Evolutionary conservation across 2,888 invertebrate species (phyloP), one percentile per base, ranked within the genome.

Genomic region (Standfussiana lucernea): DNA sequence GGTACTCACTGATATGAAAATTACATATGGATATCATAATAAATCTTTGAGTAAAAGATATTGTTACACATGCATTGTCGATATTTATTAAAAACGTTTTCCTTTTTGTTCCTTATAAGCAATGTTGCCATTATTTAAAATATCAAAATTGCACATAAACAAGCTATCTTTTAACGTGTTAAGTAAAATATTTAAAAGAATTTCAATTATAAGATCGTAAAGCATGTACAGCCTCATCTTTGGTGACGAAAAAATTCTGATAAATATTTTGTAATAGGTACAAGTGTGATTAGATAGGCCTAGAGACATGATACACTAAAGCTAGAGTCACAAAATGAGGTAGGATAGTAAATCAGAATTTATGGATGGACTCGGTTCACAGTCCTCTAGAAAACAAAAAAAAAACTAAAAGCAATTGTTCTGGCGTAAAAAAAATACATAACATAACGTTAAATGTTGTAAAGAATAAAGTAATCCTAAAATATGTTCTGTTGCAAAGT

Each of bases 301-400:
- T 92, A 88, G 88, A 93, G 91, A 92, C 88, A 90, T 88, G 88
- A 91, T 85, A 90, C 84, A 90, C 92, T 94, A 93, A 91, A 91
- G 91, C 94, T 95, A 94, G 87, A 93, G 92, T 93, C 92, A 94
- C 93, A 93, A 92, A 94, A 94, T 96, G 96, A 96, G 96, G 96
- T 96, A 96, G 96, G 94, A 94, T 87, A 94, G 93, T 94, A 93
- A 95, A 94, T 91, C 89, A 93, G 91, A 93, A 88, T 80, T 72
- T 92, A 90, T 93, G 93, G 93, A 94, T 93, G 93, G 93, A 93
- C 90, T 92, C 77, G 77, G 86, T 90, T 88, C 83, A 88, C 83
- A 85, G 88, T 89, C 89, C 89, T 79, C 82, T 87, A 88, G 86
- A 86, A 86, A 86, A 86, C 40, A 83, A 79, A 83, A 83, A 83